A percentile compares a stretch with the other conserved stretches of the same genome.
Conservation (phyloP, 2,888 invertebrate genomes). For the Scaeva pyrastri region DNA sequence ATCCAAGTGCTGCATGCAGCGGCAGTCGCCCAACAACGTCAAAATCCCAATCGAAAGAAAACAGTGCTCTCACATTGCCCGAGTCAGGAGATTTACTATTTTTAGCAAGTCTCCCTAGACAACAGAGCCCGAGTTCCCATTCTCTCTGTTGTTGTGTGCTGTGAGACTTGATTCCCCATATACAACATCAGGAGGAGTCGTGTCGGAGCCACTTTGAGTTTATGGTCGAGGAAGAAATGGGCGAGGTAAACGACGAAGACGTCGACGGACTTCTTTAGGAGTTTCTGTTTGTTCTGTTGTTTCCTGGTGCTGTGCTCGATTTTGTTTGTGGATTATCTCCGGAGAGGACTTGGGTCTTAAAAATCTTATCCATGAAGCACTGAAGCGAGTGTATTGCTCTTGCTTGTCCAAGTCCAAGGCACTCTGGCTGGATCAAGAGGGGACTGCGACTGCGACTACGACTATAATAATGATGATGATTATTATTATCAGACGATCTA, state of each 20-base stretch:
- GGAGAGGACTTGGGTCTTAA: conserved; percentile 56
- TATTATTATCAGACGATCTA: conserved; percentile 74
- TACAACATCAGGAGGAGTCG: not conserved
- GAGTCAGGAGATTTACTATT: conserved; percentile 54
- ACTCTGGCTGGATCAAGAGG: not conserved
- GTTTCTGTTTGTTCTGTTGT: conserved; percentile 62
- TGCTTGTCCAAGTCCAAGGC: not conserved
- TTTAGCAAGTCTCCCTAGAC: conserved; percentile 57
- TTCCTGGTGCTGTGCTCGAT: conserved; percentile 8
- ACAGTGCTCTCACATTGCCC: conserved; percentile 11
- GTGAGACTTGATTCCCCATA: conserved; percentile 38
- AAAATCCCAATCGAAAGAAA: conserved; percentile 1
- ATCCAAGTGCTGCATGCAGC: conserved; percentile 15
- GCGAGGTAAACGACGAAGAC: not conserved
- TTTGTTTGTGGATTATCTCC: conserved; percentile 71
- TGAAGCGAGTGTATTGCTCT: conserved; percentile 19
- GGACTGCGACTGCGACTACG: conserved; percentile 27
- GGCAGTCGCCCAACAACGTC: conserved; percentile 27
- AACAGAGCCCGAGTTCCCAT: conserved; percentile 1
- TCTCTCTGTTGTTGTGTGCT: conserved; percentile 1
- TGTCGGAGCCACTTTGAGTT: conserved; percentile 61
- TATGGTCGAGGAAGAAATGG: not conserved
- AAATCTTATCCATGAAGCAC: conserved; percentile 67
- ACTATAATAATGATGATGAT: conserved; percentile 64
- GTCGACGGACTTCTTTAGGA: conserved; percentile 2